A percentile compares a stretch with the other conserved stretches of the same genome.
Evolutionary conservation across 2,888 invertebrate genomes (phyloP).

Genomic region (Parascotia fuliginaria): DNA sequence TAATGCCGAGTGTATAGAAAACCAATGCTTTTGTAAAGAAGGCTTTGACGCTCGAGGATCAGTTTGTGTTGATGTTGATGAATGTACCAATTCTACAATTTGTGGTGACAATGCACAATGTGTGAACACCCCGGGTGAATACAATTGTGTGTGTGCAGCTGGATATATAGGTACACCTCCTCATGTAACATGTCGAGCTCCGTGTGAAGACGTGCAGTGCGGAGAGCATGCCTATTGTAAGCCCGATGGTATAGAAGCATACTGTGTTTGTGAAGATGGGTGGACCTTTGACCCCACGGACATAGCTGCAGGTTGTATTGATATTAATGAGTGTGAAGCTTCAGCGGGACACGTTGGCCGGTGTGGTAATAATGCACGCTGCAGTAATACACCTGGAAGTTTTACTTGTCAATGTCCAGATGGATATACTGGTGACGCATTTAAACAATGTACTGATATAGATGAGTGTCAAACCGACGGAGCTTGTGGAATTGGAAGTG

Average conservation of each 20-base stretch:
- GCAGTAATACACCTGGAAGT: constrained; percentile 92
- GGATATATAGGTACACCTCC: constrained; percentile 95
- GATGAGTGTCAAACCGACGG: constrained; percentile 91
- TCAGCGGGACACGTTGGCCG: constrained; percentile 91
- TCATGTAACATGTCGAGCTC: constrained; percentile 92
- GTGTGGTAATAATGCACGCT: constrained; percentile 93
- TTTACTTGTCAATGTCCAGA: constrained; percentile 93
- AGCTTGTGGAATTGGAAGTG: constrained; percentile 92
- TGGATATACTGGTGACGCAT: constrained; percentile 94
- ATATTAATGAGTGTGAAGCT: constrained; percentile 95
- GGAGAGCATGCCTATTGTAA: constrained; percentile 95
- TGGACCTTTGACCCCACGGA: constrained; percentile 97
- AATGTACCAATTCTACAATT: constrained; percentile 86
- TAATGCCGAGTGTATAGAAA: constrained; percentile 95
- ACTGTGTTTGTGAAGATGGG: constrained; percentile 96
- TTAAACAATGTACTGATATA: constrained; percentile 92
- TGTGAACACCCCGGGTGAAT: constrained; percentile 92
- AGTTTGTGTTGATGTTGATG: constrained; percentile 92
- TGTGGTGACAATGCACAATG: constrained; percentile 93
- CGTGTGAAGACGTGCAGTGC: constrained; percentile 96
- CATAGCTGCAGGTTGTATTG: constrained; percentile 95
- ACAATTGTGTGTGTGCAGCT: constrained; percentile 92
- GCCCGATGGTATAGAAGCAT: constrained; percentile 94
- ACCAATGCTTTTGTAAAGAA: constrained; percentile 95
- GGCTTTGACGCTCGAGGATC: constrained; percentile 93